Conservation (phyloP, 2,797 vertebrate species). For the Sebastes aleutianus region DNA sequence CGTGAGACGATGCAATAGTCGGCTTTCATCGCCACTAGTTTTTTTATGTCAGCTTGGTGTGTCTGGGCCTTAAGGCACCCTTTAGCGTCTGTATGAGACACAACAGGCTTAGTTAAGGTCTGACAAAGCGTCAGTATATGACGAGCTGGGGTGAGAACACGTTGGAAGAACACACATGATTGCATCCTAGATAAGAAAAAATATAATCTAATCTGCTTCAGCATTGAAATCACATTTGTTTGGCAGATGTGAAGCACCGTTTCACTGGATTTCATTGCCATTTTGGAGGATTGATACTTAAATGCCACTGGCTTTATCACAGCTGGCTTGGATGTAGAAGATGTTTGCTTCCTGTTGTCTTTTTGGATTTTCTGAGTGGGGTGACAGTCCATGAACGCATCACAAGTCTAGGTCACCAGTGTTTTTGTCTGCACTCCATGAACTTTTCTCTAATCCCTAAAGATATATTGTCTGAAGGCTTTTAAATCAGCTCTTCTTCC, state of each 20-base stretch:
- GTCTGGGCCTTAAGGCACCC: too few relatives aligned
- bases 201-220: conserved; percentile 43
- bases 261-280: conserved; percentile 41
- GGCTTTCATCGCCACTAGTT: too few relatives aligned
- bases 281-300: conserved; percentile 56
- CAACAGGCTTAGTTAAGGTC: too few relatives aligned
- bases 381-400: conserved; percentile 27
- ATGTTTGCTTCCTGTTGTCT: conserved; percentile 29
- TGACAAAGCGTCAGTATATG: too few relatives aligned
- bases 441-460: conserved; percentile 20
- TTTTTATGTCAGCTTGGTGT: too few relatives aligned
- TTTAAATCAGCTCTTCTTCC: conserved; percentile 12
- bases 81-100: too few relatives aligned
- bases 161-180: conserved; percentile 13
- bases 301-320: conserved; percentile 58
- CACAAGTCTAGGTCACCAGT: conserved; percentile 2
- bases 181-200: conserved; percentile 34
- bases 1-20: too few relatives aligned
- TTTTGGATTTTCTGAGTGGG: conserved; percentile 23
- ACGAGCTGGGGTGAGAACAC: too few relatives aligned
- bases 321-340: conserved; percentile 29
- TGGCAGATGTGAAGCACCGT: conserved; percentile 37
- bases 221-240: conserved; percentile 43
- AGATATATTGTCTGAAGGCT: neutral
- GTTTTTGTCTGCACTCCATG: neutral